phyloP scores from a whole-genome alignment of 2,888 invertebrate genomes.

The Hipparchia semele region DNA sequence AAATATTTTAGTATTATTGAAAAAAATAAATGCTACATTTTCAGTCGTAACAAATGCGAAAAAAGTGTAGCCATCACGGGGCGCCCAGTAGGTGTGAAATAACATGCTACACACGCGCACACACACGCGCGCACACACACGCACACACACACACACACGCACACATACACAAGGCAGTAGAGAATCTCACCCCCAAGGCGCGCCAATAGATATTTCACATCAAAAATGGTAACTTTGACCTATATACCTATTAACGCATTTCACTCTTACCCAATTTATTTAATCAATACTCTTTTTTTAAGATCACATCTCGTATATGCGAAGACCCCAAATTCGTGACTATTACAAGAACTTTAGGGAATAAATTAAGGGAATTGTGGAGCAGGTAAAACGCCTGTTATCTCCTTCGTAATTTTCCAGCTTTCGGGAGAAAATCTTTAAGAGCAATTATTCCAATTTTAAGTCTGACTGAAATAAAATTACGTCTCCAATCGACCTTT shows the following conservation, averaged over 20 bases:
- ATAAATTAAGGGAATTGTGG: constrained; percentile 66
- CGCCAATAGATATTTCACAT: too few species aligned
- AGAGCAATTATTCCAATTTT: constrained; percentile 59
- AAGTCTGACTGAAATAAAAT: constrained; percentile 46
- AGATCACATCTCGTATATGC: constrained; percentile 42
- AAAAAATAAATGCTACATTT: too few species aligned
- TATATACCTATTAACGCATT: background rate
- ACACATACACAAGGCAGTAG: too few species aligned
- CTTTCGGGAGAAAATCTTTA: constrained; percentile 56
- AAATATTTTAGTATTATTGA: too few species aligned
- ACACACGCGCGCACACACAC: too few species aligned
- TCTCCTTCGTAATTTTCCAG: constrained; percentile 65
- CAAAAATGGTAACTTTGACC: too few species aligned
- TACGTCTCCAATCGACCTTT: constrained; percentile 33
- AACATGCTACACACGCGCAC: too few species aligned
- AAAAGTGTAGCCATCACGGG: too few species aligned
- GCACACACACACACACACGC: too few species aligned
- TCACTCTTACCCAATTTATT: constrained; percentile 8
- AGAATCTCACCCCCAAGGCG: too few species aligned
- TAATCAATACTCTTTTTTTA: constrained; percentile 12
- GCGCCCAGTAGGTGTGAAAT: too few species aligned
- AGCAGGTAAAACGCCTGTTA: constrained; percentile 62
- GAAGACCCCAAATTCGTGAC: constrained; percentile 60
- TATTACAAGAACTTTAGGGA: constrained; percentile 65
- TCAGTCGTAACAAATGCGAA: too few species aligned